Percentiles rank a stretch among this genome's conserved stretches.
These are phyloP conservation scores for Hydropsyche tenuis DNA, from an alignment of 1,140 invertebrate genomes.

Conservation along the genomic window DNA sequence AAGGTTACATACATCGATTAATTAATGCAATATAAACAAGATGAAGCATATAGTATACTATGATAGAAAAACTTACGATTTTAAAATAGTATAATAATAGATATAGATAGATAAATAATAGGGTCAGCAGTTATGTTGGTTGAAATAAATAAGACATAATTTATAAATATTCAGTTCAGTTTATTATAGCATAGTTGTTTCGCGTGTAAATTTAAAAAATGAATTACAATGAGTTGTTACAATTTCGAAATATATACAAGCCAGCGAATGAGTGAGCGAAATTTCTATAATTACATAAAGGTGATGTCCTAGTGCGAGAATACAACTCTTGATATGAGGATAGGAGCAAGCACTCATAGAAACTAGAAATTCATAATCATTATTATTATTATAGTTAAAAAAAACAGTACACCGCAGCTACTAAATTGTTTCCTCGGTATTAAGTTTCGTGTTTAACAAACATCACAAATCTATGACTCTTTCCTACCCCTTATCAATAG, in stretches of 20 bases:
- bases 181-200: slow-evolving; percentile 45
- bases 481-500: background rate
- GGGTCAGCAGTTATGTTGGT: background rate
- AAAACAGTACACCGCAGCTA: background rate
- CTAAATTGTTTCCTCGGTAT: background rate
- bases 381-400: background rate
- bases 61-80: no score
- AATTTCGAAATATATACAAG: slow-evolving; percentile 21
- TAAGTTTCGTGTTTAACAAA: no score
- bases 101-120: background rate
- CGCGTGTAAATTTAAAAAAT: slow-evolving; percentile 25
- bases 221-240: background rate
- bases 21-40: no score
- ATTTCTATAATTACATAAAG: no score
- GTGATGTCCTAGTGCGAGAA: no score
- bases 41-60: no score
- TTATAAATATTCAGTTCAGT: slow-evolving; percentile 50
- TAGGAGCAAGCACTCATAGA: background rate
- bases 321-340: no score
- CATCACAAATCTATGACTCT: no score
- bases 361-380: background rate
- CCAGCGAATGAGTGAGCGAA: slow-evolving; percentile 26
- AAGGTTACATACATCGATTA: no score
- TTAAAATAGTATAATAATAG: no score
- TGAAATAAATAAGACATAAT: slow-evolving; percentile 6